Evolutionary conservation across 2,113 vertebrate genomes (phyloP), one percentile per base, ranked within the genome.

Genomic region (Chloropsis cyanopogon): DNA sequence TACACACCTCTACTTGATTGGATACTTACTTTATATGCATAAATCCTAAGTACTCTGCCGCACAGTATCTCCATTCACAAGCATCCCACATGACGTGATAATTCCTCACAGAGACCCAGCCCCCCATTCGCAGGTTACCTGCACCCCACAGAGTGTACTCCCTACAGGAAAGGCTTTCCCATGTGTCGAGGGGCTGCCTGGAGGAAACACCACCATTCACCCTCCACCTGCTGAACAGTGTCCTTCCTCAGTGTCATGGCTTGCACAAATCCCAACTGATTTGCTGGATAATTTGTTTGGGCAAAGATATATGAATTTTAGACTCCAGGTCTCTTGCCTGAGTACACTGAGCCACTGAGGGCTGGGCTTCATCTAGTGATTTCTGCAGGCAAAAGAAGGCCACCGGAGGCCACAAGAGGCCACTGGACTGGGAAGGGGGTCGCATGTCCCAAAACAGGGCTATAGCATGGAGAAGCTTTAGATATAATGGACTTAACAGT

Each of bases 101-200:
- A 5, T 37, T 91, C 18, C 49, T 20, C 24, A 15, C 4, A 49
- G 24, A 10, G 5, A 54, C 8, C 9, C 19, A 61, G 9, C 3
- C 9, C 11, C 31, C 65, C 18, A 3, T 22, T 66, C 88, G 29
- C 33, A 44, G 31, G 9, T 35, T 68, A 25, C n/a, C 37, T 64
- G 44, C 59, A 23, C 18, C 39, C 28, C 39, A 59, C 14, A 14
- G 28, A 10, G 17, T 5, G 4, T 33, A 5, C 5, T 77, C 10
- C 11, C n/a, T 37, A 12, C 6, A 10, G 26, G 19, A 46, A 63
- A 57, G 20, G 7, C 2, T 88, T 79, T 80, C 25, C 20, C 5
- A 0, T 2, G 8, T 26, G 17, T 60, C 59, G 64, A 23, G 31
- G 63, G 18, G 39, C 35, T 82, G 29, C 56, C 65, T 0, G 0